Percentiles rank a stretch among this genome's conserved stretches.
These are phyloP conservation scores for Heliconius cydno DNA, from an alignment of 2,888 invertebrate species.

Conservation along the genomic window DNA sequence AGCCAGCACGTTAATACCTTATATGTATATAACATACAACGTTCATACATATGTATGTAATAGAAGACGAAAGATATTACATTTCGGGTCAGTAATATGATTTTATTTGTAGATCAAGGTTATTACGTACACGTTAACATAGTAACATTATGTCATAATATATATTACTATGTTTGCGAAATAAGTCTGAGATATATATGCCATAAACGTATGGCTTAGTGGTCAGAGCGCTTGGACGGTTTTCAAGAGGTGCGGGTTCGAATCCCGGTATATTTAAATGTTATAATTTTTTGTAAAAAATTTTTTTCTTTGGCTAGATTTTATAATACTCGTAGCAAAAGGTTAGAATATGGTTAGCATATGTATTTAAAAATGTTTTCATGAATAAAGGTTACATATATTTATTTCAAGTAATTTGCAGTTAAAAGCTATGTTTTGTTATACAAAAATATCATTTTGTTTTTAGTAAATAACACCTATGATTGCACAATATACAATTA, in stretches of 20 bases:
- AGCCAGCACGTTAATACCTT: background rate
- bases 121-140: background rate
- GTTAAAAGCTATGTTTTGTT: too few relatives aligned
- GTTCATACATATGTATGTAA: background rate
- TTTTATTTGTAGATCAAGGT: slow-evolving; percentile 9
- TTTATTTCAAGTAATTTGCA: too few relatives aligned
- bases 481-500: too few relatives aligned
- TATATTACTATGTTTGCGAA: background rate
- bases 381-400: too few relatives aligned
- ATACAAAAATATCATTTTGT: too few relatives aligned
- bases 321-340: too few relatives aligned
- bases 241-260: background rate
- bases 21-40: background rate
- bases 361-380: too few relatives aligned
- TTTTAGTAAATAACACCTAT: too few relatives aligned
- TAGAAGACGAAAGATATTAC: background rate
- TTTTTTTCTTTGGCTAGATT: background rate
- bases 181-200: too few relatives aligned
- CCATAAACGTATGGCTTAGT: too few relatives aligned
- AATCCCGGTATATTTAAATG: background rate
- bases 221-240: too few relatives aligned
- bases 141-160: background rate
- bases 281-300: background rate
- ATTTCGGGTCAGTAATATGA: slow-evolving; percentile 6
- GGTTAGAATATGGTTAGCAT: too few relatives aligned